Evolutionary conservation across 1,140 invertebrate genomes (phyloP).

Genomic region (Drosophila guanche): DNA sequence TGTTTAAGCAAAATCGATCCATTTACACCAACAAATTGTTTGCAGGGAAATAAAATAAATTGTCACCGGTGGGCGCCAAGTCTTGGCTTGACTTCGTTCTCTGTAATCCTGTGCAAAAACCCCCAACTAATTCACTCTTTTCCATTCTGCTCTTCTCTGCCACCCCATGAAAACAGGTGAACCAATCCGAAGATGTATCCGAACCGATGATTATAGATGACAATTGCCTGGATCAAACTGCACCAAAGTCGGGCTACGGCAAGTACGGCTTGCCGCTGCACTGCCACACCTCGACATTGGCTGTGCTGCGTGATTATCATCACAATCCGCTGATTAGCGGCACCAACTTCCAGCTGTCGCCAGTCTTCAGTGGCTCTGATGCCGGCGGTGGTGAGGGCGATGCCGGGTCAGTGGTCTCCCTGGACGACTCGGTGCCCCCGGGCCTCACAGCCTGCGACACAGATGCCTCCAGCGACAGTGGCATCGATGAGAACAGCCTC

Average conservation of each 20-base stretch:
- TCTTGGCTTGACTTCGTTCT: not conserved
- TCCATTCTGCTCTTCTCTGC: not conserved
- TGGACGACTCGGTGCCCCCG: constrained; percentile 73
- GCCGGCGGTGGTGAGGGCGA: constrained; percentile 26
- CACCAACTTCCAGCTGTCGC: constrained; percentile 69
- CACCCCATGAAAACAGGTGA: constrained; percentile 23
- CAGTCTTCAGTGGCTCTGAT: constrained; percentile 51
- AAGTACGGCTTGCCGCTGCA: constrained; percentile 54
- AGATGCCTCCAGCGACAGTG: constrained; percentile 74
- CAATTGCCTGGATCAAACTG: constrained; percentile 42
- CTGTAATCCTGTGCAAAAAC: not conserved
- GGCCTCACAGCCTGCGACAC: constrained; percentile 62
- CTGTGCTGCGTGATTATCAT: constrained; percentile 69
- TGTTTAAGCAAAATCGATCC: constrained; percentile 44
- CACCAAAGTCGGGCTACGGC: not conserved
- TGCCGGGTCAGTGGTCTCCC: constrained; percentile 47
- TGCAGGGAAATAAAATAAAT: too few relatives aligned
- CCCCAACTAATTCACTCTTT: constrained; percentile 28
- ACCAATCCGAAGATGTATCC: constrained; percentile 1
- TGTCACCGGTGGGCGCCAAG: too few relatives aligned
- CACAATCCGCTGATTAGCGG: constrained; percentile 79
- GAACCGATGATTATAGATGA: constrained; percentile 66
- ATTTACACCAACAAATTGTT: constrained; percentile 14
- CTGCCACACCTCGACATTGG: constrained; percentile 57
- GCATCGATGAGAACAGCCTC: constrained; percentile 72